Evolutionary conservation across 2,797 vertebrate genomes (phyloP).

Genomic region (Oophaga sylvatica): DNA sequence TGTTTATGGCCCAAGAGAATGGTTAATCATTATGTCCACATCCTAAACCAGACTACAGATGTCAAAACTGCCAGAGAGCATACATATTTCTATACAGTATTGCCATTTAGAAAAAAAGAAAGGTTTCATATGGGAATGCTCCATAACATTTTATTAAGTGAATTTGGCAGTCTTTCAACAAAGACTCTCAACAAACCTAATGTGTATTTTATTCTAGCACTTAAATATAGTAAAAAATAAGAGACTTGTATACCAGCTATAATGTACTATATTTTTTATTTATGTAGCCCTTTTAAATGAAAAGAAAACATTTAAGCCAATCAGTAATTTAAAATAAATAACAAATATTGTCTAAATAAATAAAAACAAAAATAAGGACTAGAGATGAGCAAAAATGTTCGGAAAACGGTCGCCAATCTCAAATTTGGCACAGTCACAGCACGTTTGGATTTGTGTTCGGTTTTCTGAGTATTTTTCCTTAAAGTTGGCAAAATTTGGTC

Average conservation of each 20-base stretch:
- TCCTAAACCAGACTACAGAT: conserved; percentile 53
- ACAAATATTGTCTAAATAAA: neutral
- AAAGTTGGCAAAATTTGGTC: too few species aligned
- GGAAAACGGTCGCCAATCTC: too few species aligned
- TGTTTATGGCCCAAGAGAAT: conserved; percentile 40
- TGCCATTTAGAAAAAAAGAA: conserved; percentile 43
- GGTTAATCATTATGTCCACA: conserved; percentile 40
- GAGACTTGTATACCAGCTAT: neutral
- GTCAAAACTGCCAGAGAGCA: conserved; percentile 54
- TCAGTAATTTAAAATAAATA: neutral
- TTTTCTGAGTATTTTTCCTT: too few species aligned
- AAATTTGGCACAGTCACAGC: too few species aligned
- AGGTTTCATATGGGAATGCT: conserved; percentile 45
- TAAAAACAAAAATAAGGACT: neutral
- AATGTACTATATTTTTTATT: neutral
- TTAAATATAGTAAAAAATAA: conserved; percentile 11
- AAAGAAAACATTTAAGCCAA: neutral
- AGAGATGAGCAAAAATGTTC: too few species aligned
- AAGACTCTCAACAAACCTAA: conserved; percentile 16
- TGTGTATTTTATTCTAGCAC: conserved; percentile 23
- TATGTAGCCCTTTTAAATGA: neutral
- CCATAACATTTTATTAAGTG: conserved; percentile 45
- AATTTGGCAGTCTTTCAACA: conserved; percentile 32
- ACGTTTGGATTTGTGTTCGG: too few species aligned
- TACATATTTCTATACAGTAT: conserved; percentile 35